These are phyloP conservation scores for Neoaliturus tenellus DNA, from an alignment of 2,888 invertebrate genomes.

Conservation along the genomic window DNA sequence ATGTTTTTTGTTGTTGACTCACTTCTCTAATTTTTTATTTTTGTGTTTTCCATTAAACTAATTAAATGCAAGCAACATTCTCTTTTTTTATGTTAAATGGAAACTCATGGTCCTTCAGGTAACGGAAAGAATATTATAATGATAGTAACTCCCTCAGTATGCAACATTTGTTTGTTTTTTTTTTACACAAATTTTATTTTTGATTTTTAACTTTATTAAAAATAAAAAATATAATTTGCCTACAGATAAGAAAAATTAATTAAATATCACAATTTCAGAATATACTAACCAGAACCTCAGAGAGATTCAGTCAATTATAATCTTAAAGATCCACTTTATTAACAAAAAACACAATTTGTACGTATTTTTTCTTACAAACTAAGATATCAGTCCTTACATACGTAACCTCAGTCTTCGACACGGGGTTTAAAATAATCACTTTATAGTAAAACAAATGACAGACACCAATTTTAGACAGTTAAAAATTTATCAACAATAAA, in stretches of 20 bases:
- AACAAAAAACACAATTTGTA: background rate
- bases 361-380: background rate
- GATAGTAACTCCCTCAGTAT: too few relatives aligned
- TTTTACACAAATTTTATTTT: too few relatives aligned
- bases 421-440: background rate
- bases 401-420: background rate
- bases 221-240: background rate
- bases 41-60: too few relatives aligned
- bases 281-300: background rate
- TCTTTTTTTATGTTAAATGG: too few relatives aligned
- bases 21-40: too few relatives aligned
- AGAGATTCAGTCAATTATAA: conserved; percentile 8
- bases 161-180: too few relatives aligned
- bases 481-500: background rate
- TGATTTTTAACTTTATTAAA: background rate
- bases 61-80: too few relatives aligned
- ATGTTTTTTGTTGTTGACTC: too few relatives aligned
- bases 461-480: background rate
- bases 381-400: background rate
- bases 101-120: too few relatives aligned
- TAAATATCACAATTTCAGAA: background rate
- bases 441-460: background rate
- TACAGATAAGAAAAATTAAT: background rate
- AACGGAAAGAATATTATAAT: too few relatives aligned
- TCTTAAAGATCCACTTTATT: background rate